phyloP scores from a whole-genome alignment of 2,797 vertebrate genomes.

The Myripristis murdjan region DNA sequence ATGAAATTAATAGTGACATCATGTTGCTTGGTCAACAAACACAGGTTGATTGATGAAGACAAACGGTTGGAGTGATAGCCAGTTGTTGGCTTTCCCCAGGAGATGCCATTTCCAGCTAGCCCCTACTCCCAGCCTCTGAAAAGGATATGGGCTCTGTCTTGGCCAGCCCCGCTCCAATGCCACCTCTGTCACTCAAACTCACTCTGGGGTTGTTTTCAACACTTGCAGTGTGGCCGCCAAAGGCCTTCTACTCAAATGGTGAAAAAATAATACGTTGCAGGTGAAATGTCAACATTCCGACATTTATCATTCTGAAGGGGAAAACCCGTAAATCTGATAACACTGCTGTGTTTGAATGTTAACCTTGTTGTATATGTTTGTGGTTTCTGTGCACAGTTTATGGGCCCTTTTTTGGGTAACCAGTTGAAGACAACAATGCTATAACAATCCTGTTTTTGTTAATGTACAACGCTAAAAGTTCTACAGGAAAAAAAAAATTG shows the following conservation, averaged over 20 bases:
- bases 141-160: slow-evolving; percentile 80
- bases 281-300: slow-evolving; percentile 30
- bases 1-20: slow-evolving; percentile 93
- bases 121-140: slow-evolving; percentile 76
- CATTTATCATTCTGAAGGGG: slow-evolving; percentile 3
- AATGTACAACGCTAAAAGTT: no score
- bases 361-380: background rate
- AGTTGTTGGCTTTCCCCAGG: slow-evolving; percentile 87
- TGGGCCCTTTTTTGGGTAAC: background rate
- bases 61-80: slow-evolving; percentile 87
- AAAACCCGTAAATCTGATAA: background rate
- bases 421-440: no score
- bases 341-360: background rate
- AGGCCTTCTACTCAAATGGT: slow-evolving; percentile 47
- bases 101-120: slow-evolving; percentile 83
- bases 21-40: slow-evolving; percentile 92
- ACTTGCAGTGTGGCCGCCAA: slow-evolving; percentile 50
- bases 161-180: slow-evolving; percentile 56
- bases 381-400: background rate
- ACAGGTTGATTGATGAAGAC: slow-evolving; percentile 90
- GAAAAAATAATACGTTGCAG: slow-evolving; percentile 44
- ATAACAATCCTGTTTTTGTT: no score
- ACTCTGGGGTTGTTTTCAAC: slow-evolving; percentile 60
- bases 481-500: no score
- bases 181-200: slow-evolving; percentile 77